Percentiles rank a stretch among this genome's conserved stretches.
Evolutionary conservation across 2,113 vertebrate genomes (phyloP).

Genomic region (Tupaia tana): DNA sequence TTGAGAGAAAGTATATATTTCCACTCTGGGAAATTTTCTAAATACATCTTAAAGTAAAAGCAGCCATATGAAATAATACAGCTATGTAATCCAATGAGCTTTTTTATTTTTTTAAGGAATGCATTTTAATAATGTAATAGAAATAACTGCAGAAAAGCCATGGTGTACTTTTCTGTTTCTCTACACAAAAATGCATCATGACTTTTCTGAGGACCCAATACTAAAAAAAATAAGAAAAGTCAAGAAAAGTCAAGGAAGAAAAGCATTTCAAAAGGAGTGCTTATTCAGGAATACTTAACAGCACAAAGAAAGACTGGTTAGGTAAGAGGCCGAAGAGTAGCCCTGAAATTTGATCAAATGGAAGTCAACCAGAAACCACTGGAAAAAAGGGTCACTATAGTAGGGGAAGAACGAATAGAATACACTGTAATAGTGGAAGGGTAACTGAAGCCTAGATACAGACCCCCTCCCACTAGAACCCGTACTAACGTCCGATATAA

Average conservation of each 20-base stretch:
- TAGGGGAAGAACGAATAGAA: background rate
- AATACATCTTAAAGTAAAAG: constrained; percentile 40
- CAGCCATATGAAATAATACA: constrained; percentile 39
- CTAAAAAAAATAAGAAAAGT: constrained; percentile 1
- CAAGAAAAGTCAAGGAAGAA: background rate
- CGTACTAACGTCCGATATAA: background rate
- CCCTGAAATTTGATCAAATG: background rate
- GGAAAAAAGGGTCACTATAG: background rate
- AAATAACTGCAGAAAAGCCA: too few species aligned
- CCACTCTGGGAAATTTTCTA: constrained; percentile 21
- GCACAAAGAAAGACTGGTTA: background rate
- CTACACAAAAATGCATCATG: too few species aligned
- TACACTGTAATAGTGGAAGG: background rate
- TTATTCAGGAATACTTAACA: background rate
- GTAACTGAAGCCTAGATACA: background rate
- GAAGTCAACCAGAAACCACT: background rate
- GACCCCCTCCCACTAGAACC: background rate
- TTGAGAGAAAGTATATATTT: background rate
- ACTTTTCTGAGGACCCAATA: too few species aligned
- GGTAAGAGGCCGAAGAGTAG: background rate
- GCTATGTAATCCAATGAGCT: background rate
- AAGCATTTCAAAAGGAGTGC: background rate
- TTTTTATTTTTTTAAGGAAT: constrained; percentile 3
- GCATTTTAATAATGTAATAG: constrained; percentile 12
- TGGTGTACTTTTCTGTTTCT: too few species aligned